phyloP scores from a whole-genome alignment of 2,797 vertebrate species.

The Sebastes iracundus region DNA sequence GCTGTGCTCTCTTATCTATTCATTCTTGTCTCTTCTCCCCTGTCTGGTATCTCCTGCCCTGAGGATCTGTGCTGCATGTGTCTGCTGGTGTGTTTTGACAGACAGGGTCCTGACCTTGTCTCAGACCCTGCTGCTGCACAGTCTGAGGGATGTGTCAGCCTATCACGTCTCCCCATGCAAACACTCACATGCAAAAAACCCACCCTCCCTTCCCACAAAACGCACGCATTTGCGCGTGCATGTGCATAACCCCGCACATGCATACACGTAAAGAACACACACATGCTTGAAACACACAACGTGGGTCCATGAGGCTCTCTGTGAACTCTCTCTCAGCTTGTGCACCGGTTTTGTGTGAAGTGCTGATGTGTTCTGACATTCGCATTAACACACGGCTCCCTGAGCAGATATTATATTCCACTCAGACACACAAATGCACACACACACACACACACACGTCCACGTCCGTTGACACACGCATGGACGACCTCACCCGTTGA shows the following conservation, averaged over 20 bases:
- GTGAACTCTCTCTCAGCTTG: conserved; percentile 9
- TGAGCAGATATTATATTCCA: conserved; percentile 12
- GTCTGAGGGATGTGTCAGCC: conserved; percentile 59
- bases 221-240: not conserved
- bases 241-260: no score
- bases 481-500: not conserved
- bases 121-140: conserved; percentile 48
- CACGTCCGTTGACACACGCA: not conserved
- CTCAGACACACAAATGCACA: not conserved
- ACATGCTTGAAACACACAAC: not conserved
- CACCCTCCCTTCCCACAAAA: not conserved
- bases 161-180: conserved; percentile 15
- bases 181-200: conserved; percentile 15
- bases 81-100: conserved; percentile 70
- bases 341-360: conserved; percentile 1
- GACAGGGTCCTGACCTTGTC: conserved; percentile 69
- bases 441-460: not conserved
- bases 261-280: not conserved
- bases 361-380: conserved; percentile 41
- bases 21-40: conserved; percentile 56
- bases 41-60: conserved; percentile 61
- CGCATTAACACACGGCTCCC: conserved; percentile 23
- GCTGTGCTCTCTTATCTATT: conserved; percentile 64
- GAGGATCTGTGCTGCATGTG: conserved; percentile 65
- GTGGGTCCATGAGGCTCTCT: not conserved